Conservation (phyloP, 2,797 vertebrate species). For the Heterohyrax brucei region DNA sequence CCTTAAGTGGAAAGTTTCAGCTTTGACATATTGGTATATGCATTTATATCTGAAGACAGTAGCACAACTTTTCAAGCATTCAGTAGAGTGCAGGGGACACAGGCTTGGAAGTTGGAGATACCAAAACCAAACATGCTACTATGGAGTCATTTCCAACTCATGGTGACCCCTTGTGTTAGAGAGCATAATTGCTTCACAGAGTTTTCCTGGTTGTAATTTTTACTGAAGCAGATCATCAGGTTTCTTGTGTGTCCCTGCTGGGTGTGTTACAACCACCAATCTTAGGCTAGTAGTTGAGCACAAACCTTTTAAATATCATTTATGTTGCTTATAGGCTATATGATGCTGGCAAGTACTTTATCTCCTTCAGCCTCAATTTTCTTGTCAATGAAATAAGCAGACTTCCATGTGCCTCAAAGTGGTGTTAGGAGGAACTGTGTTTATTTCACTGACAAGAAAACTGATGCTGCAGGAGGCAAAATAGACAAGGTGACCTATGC, state of each 20-base stretch:
- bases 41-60: not conserved
- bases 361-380: not conserved
- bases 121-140: not conserved
- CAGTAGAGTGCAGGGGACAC: not conserved
- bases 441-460: no score
- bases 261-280: not conserved
- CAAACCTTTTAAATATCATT: not conserved
- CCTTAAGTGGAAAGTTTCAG: not conserved
- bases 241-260: not conserved
- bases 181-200: not conserved
- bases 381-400: not conserved
- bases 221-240: not conserved
- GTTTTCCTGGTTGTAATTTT: not conserved
- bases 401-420: not conserved
- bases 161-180: not conserved
- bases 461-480: no score
- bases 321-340: not conserved
- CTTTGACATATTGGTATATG: constrained; percentile 5
- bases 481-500: not conserved
- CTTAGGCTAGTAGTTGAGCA: not conserved
- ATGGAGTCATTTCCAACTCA: not conserved
- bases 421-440: not conserved
- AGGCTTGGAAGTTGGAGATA: not conserved
- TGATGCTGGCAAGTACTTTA: not conserved
- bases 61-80: not conserved